A percentile compares a stretch with the other conserved stretches of the same genome.
Evolutionary conservation across 2,888 invertebrate genomes (phyloP).

Genomic region (Ochropleura plecta): DNA sequence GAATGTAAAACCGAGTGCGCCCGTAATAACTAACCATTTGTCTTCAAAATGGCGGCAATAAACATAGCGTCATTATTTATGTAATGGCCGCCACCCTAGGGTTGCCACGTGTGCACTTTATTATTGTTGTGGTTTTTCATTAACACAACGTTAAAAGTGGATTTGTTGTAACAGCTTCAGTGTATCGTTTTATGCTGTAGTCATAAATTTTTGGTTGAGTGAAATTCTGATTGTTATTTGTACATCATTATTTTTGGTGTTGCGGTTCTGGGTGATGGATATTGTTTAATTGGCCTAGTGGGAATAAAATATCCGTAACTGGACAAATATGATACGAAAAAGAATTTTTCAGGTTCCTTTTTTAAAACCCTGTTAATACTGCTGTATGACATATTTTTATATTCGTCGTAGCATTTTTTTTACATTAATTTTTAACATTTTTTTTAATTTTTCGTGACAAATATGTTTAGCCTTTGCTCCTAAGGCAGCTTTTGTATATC

Average conservation of each 20-base stretch:
- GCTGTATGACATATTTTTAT: not conserved
- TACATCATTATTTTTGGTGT: constrained; percentile 49
- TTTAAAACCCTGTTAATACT: not conserved
- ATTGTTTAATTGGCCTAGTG: constrained; percentile 27
- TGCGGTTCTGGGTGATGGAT: constrained; percentile 32
- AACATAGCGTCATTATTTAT: constrained; percentile 90
- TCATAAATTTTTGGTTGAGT: constrained; percentile 56
- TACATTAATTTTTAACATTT: too few relatives aligned
- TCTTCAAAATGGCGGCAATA: constrained; percentile 91
- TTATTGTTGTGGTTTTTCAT: constrained; percentile 88
- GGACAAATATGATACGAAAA: not conserved
- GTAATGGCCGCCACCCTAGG: constrained; percentile 88
- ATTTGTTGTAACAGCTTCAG: constrained; percentile 67
- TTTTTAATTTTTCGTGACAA: too few relatives aligned
- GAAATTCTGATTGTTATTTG: constrained; percentile 55
- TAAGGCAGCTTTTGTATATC: too few relatives aligned
- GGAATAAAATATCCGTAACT: not conserved
- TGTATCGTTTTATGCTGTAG: constrained; percentile 61
- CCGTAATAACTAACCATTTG: constrained; percentile 91
- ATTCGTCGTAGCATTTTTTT: not conserved
- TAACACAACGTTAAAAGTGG: constrained; percentile 75
- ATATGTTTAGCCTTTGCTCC: not conserved
- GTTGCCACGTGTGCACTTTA: constrained; percentile 89
- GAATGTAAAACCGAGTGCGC: constrained; percentile 89
- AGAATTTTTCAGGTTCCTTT: not conserved